Evolutionary conservation across 2,797 vertebrate genomes (phyloP), one percentile per base, ranked within the genome.

Genomic region (Chelon auratus): DNA sequence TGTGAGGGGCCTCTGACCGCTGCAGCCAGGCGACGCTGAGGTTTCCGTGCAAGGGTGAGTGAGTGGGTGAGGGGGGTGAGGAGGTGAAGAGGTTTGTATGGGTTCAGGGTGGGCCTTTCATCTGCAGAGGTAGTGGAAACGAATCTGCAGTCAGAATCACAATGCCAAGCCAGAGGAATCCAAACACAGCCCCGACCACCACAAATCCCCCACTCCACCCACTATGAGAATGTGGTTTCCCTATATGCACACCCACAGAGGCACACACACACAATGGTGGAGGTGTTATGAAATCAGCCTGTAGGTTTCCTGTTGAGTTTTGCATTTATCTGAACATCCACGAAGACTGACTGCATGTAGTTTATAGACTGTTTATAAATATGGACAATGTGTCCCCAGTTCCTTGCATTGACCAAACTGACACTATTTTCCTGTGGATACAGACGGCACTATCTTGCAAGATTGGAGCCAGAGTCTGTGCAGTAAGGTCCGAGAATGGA

Each of bases 211-310:
- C 20, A 59, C 70, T 79, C 88, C 68, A 13, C 71, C 68, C 68
- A 74, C 83, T 89, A 69, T 91, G 92, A 85, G 88, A 93, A 92
- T 89, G 90, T 82, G 92, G 89, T 90, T 92, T 86, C 86, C 62
- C 30, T 15, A 74, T 53, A 62, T 71, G 72, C 59, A 84, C 70
- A 59, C 73, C 71, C 53, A 63, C 71, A 40, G 63, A 67, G 53
- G 81, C 65, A 61, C 68, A 80, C 53, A 67, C 58, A 52, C 57
- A 9, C 57, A 57, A 60, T 40, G 40, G 59, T 24, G 6, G 61
- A 62, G 80, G 51, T 67, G 66, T 80, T 70, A 68, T 67, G 62
- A 83, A 84, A 63, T 70, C 63, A 26, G 18, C 10, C 10, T 26
- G 50, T 48, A 47, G 17, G 11, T 24, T 52, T 52, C 11, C 9